These are phyloP conservation scores for Antheraea assamensis DNA, from an alignment of 2,888 invertebrate species.

Conservation along the genomic window DNA sequence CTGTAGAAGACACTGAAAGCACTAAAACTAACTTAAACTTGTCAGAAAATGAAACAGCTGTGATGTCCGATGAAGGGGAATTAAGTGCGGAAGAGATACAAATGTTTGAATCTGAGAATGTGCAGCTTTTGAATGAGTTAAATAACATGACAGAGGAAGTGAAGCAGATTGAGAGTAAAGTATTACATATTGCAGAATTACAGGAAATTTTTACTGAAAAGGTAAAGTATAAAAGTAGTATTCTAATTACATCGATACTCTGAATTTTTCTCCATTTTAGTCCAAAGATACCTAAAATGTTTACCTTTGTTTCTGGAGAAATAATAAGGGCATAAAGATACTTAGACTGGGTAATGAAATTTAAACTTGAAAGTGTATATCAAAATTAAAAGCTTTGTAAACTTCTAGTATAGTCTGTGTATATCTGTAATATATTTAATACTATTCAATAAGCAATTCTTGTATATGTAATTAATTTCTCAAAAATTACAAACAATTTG, in stretches of 20 bases:
- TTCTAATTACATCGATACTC: background rate
- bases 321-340: no score
- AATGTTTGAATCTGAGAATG: conserved; percentile 96
- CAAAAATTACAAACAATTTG: no score
- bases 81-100: conserved; percentile 94
- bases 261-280: no score
- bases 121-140: conserved; percentile 91
- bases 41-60: conserved; percentile 72
- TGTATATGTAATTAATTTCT: no score
- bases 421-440: no score
- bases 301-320: no score
- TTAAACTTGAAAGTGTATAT: no score
- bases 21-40: conserved; percentile 60
- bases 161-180: conserved; percentile 94
- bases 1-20: conserved; percentile 51
- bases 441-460: no score
- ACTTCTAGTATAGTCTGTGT: no score
- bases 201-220: conserved; percentile 98
- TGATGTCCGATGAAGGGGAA: conserved; percentile 83
- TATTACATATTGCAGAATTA: conserved; percentile 96
- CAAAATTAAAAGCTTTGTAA: no score
- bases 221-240: conserved; percentile 54
- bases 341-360: no score
- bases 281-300: no score
- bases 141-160: conserved; percentile 96